Base-by-base conservation (phyloP, 2,113 vertebrate species). In the Amphiprion percula region DNA sequence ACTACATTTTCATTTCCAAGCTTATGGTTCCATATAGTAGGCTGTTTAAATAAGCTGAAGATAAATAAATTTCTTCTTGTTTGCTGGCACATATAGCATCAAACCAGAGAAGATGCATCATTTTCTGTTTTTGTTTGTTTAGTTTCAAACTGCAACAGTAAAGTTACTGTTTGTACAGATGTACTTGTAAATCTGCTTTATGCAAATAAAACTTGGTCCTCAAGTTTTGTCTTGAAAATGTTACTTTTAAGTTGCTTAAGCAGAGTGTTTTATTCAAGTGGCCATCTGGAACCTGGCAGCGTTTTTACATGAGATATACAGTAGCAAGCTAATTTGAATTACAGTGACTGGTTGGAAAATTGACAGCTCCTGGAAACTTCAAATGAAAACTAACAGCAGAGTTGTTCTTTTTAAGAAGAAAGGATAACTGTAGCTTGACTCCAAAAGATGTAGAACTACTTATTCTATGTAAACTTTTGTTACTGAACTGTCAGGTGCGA, bases 401-500 rank as follows among this genome's bases (percentile, higher is more conserved):
- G 24, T 83, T 24, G 0, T 28, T 62, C 26, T 55, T 11, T 55
- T 19, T 33, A 19, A 24, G 14, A 59, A 49, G n/a, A 24, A 8
- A 28, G 19, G 11, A n/a, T 15, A 52, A 64, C 44, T 26, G 2
- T 3, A 21, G 58, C 63, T 46, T 44, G 60, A 53, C 50, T 23
- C 37, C 9, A 41, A 44, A 37, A 8, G 33, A 37, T 10, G 9
- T 9, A 0, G 33, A 37, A 37, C 6, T 9, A 37, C 33, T 37
- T 10, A 37, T 7, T 37, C 33, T 2, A 10, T 37, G 33, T 37
- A 37, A 62, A 74, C 10, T 4, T 73, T 49, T 79, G 8, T 96
- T 84, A 4, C 96, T 96, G 82, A 94, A 96, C 61, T 94, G 49
- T 68, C 94, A 99, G 88, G 98, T 99, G 73, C 94, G 97, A 72